A percentile compares a stretch with the other conserved stretches of the same genome.
Conservation (phyloP, 2,888 invertebrate species). For the Cephus nigrinus region DNA sequence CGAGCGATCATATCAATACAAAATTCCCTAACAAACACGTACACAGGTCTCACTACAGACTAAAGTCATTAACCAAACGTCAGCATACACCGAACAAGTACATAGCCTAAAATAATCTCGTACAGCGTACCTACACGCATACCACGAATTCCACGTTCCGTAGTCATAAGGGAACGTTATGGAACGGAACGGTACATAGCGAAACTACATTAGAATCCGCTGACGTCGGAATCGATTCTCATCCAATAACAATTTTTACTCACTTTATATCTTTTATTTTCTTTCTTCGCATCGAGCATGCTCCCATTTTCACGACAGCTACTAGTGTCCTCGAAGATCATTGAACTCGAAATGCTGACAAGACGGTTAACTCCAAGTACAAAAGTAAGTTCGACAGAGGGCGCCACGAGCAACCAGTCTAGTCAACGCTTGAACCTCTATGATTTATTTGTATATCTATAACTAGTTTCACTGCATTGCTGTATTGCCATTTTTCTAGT, state of each 20-base stretch:
- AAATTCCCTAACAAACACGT: neutral
- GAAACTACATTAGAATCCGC: neutral
- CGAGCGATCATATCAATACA: neutral
- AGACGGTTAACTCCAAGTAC: constrained; percentile 24
- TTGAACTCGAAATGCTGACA: constrained; percentile 61
- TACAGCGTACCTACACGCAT: neutral
- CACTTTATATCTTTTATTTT: neutral
- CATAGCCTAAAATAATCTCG: neutral
- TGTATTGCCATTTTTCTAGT: neutral
- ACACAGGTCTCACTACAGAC: neutral
- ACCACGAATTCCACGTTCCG: neutral
- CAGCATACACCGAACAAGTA: neutral
- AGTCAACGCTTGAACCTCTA: neutral
- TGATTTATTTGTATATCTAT: neutral
- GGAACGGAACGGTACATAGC: neutral
- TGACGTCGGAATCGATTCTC: neutral
- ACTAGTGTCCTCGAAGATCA: constrained; percentile 55
- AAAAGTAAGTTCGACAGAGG: neutral
- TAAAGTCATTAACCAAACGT: neutral
- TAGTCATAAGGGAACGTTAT: neutral
- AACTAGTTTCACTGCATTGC: too few relatives aligned
- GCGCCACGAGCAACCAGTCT: neutral
- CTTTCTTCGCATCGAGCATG: neutral
- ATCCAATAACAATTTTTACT: neutral
- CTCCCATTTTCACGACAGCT: constrained; percentile 26